phyloP scores from a whole-genome alignment of 1,140 invertebrate genomes.

The Orius laevigatus region DNA sequence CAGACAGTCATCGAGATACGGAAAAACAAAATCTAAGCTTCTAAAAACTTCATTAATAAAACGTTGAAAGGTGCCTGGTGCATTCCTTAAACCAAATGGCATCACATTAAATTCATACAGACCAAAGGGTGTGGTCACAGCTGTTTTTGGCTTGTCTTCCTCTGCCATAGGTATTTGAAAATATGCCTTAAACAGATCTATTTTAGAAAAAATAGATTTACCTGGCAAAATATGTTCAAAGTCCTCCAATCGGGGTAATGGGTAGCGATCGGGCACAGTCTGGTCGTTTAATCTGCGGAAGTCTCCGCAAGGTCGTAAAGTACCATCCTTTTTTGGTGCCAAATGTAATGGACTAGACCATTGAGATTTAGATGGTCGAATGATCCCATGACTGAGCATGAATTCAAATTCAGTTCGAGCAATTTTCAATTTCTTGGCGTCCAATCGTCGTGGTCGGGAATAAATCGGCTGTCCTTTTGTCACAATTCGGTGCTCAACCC shows the following conservation, averaged over 20 bases:
- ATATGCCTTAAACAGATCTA: conserved; percentile 2
- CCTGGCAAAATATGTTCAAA: conserved; percentile 22
- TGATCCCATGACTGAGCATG: conserved; percentile 22
- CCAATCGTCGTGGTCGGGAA: conserved; percentile 23
- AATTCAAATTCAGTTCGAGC: conserved; percentile 22
- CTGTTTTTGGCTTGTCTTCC: conserved; percentile 24
- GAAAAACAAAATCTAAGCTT: conserved; percentile 14
- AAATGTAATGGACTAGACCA: conserved; percentile 30
- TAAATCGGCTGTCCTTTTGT: conserved; percentile 25
- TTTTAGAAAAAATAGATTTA: conserved; percentile 25
- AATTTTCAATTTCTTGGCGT: conserved; percentile 19
- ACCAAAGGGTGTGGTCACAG: conserved; percentile 23
- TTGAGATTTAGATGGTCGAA: conserved; percentile 20
- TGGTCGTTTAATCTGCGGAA: conserved; percentile 25
- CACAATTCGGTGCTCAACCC: background rate
- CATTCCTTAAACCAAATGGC: conserved; percentile 30
- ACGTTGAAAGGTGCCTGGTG: conserved; percentile 29
- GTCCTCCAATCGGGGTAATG: conserved; percentile 23
- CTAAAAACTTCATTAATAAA: conserved; percentile 26
- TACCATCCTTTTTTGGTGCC: conserved; percentile 23
- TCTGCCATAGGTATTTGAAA: conserved; percentile 7
- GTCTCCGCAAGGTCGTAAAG: conserved; percentile 25
- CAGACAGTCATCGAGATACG: conserved; percentile 14
- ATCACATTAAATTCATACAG: conserved; percentile 25
- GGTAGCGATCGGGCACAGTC: conserved; percentile 27